phyloP scores from a whole-genome alignment of 2,797 vertebrate species.

The Tympanoctomys barrerae region DNA sequence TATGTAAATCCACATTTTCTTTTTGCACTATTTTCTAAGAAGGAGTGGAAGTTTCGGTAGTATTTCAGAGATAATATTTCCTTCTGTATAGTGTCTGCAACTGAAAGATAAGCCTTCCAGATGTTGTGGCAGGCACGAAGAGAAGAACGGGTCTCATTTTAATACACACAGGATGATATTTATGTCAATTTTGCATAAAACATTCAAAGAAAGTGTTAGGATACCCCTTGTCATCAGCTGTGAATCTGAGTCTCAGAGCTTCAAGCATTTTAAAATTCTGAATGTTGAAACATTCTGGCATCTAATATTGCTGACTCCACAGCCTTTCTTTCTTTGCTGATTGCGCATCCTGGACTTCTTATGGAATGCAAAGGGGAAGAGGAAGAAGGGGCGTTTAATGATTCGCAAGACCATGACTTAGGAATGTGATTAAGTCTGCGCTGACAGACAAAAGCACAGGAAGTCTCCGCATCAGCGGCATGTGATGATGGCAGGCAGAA shows the following conservation, averaged over 20 bases:
- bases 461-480: slow-evolving; percentile 69
- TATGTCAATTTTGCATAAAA: slow-evolving; percentile 77
- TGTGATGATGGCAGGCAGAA: slow-evolving; percentile 67
- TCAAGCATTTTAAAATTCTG: slow-evolving; percentile 78
- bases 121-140: slow-evolving; percentile 70
- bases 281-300: slow-evolving; percentile 70
- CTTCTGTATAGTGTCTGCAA: slow-evolving; percentile 70
- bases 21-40: slow-evolving; percentile 62
- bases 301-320: slow-evolving; percentile 80
- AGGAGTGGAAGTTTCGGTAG: slow-evolving; percentile 52
- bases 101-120: slow-evolving; percentile 74
- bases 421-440: slow-evolving; percentile 73
- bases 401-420: slow-evolving; percentile 68
- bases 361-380: slow-evolving; percentile 73
- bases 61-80: slow-evolving; percentile 62
- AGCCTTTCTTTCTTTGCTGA: slow-evolving; percentile 75
- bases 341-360: slow-evolving; percentile 64
- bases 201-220: slow-evolving; percentile 78
- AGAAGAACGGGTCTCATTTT: slow-evolving; percentile 69
- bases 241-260: slow-evolving; percentile 72
- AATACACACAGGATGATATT: slow-evolving; percentile 61
- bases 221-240: slow-evolving; percentile 65
- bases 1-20: slow-evolving; percentile 43
- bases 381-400: slow-evolving; percentile 78
- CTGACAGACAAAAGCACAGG: slow-evolving; percentile 69